Evolutionary conservation across 2,888 invertebrate species (phyloP).

Genomic region (Drosophila demipolita): DNA sequence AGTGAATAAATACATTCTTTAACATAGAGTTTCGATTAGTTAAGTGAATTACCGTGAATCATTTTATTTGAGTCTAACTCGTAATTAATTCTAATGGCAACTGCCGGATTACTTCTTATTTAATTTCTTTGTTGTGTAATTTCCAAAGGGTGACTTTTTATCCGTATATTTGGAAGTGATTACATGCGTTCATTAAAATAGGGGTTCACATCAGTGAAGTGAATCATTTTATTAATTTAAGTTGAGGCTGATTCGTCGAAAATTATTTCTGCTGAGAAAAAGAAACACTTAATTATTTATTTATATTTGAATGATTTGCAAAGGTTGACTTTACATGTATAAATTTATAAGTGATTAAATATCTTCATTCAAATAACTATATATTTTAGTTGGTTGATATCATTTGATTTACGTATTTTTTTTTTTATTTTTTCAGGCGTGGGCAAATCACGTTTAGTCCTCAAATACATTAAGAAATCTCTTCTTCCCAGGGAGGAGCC

Average conservation of each 20-base stretch:
- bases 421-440: conserved; percentile 88
- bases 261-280: too few relatives aligned
- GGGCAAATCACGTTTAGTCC: conserved; percentile 94
- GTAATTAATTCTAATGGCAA: neutral
- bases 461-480: conserved; percentile 92
- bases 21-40: neutral
- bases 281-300: too few relatives aligned
- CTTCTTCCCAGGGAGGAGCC: conserved; percentile 91
- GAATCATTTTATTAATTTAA: neutral
- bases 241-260: neutral
- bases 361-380: neutral
- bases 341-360: neutral
- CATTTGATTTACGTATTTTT: neutral
- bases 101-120: neutral
- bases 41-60: neutral
- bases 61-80: neutral
- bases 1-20: neutral
- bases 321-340: neutral
- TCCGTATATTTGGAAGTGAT: neutral
- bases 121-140: too few relatives aligned
- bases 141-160: too few relatives aligned
- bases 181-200: neutral
- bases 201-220: neutral
- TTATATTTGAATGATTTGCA: neutral
- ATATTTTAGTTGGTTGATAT: neutral